phyloP scores from a whole-genome alignment of 1,140 invertebrate genomes.

The Drosophila eugracilis region DNA sequence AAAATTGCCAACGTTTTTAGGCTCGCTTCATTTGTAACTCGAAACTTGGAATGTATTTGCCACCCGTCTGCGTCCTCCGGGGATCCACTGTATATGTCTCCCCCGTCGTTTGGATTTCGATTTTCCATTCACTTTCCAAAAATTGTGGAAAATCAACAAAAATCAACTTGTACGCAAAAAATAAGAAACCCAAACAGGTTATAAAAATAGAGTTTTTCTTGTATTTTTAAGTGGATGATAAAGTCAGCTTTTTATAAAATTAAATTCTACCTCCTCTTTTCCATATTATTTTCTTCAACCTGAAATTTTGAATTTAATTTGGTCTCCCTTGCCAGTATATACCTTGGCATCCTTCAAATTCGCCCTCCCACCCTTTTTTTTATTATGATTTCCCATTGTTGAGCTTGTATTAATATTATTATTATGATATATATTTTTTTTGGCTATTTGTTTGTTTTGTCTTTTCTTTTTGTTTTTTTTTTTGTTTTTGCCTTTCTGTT shows the following conservation, averaged over 20 bases:
- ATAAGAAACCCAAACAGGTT: too few relatives aligned
- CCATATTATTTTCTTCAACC: background rate
- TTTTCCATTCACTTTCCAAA: slow-evolving; percentile 19
- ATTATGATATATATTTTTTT: slow-evolving; percentile 34
- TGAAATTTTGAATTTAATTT: background rate
- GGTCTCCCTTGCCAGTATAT: background rate
- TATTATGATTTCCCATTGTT: slow-evolving; percentile 23
- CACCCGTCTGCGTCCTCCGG: background rate
- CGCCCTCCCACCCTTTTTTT: background rate
- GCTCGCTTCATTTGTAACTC: slow-evolving; percentile 53
- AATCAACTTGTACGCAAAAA: background rate
- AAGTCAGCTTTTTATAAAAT: background rate
- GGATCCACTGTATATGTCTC: slow-evolving; percentile 5
- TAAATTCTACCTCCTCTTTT: background rate
- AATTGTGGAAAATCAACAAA: background rate
- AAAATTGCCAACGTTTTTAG: slow-evolving; percentile 72
- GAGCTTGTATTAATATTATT: slow-evolving; percentile 55
- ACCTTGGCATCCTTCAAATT: background rate
- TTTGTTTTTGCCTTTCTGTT: slow-evolving; percentile 48
- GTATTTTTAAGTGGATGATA: background rate
- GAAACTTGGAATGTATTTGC: slow-evolving; percentile 36
- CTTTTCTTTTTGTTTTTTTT: slow-evolving; percentile 59
- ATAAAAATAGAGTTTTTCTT: background rate
- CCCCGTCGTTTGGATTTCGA: background rate
- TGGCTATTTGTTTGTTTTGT: slow-evolving; percentile 45